phyloP scores from a whole-genome alignment of 53 echinoderm and acorn worm genomes.

The Temnopleurus reevesii region DNA sequence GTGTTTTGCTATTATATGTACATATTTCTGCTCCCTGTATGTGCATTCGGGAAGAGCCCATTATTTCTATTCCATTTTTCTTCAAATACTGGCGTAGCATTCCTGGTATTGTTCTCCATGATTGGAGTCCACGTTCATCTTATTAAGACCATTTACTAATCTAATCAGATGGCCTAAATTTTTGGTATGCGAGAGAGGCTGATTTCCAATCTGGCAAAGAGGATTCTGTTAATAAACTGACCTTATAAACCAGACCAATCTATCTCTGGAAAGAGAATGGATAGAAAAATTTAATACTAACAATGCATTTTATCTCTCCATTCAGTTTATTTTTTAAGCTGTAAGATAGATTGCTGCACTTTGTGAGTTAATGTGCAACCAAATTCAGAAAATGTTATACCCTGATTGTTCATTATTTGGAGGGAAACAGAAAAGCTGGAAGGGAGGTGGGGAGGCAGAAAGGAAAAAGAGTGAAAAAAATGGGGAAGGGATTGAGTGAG shows the following conservation, averaged over 20 bases:
- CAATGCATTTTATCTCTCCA: too few species aligned
- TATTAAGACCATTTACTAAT: slow-evolving; percentile 11
- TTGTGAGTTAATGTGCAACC: too few species aligned
- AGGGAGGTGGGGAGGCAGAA: not conserved
- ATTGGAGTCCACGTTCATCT: not conserved
- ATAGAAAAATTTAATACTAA: not conserved
- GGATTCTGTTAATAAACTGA: not conserved
- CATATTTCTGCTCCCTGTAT: too few species aligned
- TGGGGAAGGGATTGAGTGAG: not conserved
- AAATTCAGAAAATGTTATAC: too few species aligned
- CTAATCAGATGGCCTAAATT: slow-evolving; percentile 6
- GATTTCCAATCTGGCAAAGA: too few species aligned
- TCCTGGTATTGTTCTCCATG: not conserved
- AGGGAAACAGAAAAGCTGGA: not conserved
- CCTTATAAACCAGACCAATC: not conserved
- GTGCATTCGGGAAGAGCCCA: not conserved
- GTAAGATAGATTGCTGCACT: too few species aligned
- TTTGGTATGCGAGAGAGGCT: not conserved
- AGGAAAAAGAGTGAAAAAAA: not conserved
- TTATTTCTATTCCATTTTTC: not conserved
- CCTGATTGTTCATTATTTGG: too few species aligned
- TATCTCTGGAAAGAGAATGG: not conserved
- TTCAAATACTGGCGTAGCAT: not conserved
- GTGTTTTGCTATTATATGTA: too few species aligned
- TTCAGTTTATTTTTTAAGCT: too few species aligned